Evolutionary conservation across 2,113 vertebrate species (phyloP).

Genomic region (Mola mola): DNA sequence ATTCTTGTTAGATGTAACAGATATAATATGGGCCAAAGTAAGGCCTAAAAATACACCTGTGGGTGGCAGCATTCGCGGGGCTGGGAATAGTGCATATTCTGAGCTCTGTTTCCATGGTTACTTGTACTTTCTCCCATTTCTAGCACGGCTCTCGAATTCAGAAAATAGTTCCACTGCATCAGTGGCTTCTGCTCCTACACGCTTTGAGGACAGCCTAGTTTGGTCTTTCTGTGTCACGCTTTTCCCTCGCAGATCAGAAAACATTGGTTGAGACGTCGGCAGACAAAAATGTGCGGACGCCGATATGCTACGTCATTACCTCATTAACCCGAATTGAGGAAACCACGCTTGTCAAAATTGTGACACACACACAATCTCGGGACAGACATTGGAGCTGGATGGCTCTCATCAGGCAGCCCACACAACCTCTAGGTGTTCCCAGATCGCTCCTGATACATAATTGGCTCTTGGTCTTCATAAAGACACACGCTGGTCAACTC

Average conservation of each 20-base stretch:
- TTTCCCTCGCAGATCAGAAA: slow-evolving; percentile 6
- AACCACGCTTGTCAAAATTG: slow-evolving; percentile 20
- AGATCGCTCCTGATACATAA: slow-evolving; percentile 35
- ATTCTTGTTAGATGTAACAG: slow-evolving; percentile 74
- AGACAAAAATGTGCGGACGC: too few relatives aligned
- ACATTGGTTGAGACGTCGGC: slow-evolving; percentile 25
- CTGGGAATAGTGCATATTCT: slow-evolving; percentile 69
- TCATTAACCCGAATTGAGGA: slow-evolving; percentile 31
- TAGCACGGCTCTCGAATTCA: slow-evolving; percentile 36
- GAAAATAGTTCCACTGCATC: slow-evolving; percentile 42
- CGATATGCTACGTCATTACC: slow-evolving; percentile 30
- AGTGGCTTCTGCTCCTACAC: slow-evolving; percentile 27
- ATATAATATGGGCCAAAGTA: slow-evolving; percentile 63
- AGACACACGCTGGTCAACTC: slow-evolving; percentile 45
- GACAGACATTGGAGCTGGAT: too few relatives aligned
- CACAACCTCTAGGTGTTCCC: slow-evolving; percentile 35
- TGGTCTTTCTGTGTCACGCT: slow-evolving; percentile 15
- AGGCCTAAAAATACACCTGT: slow-evolving; percentile 72
- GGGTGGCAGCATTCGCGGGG: slow-evolving; percentile 44
- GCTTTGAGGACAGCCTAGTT: slow-evolving; percentile 15
- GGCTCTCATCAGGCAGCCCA: too few relatives aligned
- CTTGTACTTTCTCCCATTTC: slow-evolving; percentile 51
- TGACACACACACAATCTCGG: slow-evolving; percentile 5
- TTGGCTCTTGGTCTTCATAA: too few relatives aligned
- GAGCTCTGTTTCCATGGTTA: slow-evolving; percentile 79